Conservation (phyloP, 2,797 vertebrate species). For the Lepus townsendii region DNA sequence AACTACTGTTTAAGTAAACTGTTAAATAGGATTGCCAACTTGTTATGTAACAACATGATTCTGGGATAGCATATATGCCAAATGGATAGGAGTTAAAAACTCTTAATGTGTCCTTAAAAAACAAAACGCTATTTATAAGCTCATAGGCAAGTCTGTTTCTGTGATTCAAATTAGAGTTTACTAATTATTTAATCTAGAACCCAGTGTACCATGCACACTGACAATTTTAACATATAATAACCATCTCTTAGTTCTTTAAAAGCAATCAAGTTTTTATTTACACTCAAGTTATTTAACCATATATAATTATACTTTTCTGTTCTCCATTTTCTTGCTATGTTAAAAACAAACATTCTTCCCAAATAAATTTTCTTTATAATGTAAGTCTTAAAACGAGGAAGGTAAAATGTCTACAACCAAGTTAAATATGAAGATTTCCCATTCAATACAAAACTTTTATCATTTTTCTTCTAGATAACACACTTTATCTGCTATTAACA, state of each 20-base stretch:
- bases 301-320: conserved; percentile 26
- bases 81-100: conserved; percentile 5
- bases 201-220: background rate
- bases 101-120: conserved; percentile 29
- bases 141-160: background rate
- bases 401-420: conserved; percentile 58
- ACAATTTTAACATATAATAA: conserved; percentile 52
- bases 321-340: conserved; percentile 23
- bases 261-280: conserved; percentile 64
- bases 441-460: conserved; percentile 27
- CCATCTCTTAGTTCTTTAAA: conserved; percentile 45
- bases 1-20: background rate
- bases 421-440: conserved; percentile 28
- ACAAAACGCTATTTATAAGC: conserved; percentile 34
- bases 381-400: conserved; percentile 42
- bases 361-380: conserved; percentile 48
- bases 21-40: conserved; percentile 65
- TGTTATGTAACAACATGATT: conserved; percentile 49
- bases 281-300: conserved; percentile 26
- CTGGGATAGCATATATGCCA: conserved; percentile 22
- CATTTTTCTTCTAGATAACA: conserved; percentile 54
- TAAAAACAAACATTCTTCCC: conserved; percentile 54
- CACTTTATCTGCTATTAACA: conserved; percentile 1
- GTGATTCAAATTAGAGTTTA: conserved; percentile 56
- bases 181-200: conserved; percentile 61